Percentiles rank a stretch among this genome's conserved stretches.
Evolutionary conservation across 2,797 vertebrate species (phyloP).

Genomic region (Huso huso): DNA sequence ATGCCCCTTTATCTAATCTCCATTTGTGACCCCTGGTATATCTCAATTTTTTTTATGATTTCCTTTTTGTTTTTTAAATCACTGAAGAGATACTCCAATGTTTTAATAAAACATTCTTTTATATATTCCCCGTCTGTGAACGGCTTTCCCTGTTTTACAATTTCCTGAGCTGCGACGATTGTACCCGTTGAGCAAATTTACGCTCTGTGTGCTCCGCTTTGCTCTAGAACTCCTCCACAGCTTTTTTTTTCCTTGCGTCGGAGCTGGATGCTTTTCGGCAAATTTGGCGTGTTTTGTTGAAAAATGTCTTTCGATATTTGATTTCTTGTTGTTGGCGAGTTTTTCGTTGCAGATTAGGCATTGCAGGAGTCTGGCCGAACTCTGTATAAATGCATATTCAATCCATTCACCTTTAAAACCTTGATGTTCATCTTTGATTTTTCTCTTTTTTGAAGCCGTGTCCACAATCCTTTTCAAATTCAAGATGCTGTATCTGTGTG

Average conservation of each 20-base stretch:
- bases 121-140: constrained; percentile 12
- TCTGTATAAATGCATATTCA: too few species aligned
- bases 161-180: constrained; percentile 12
- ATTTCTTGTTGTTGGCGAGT: constrained; percentile 6
- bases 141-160: neutral
- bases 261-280: constrained; percentile 3
- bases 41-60: constrained; percentile 16
- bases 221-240: constrained; percentile 9
- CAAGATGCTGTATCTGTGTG: too few species aligned
- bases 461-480: too few species aligned
- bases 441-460: too few species aligned
- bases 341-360: constrained; percentile 15
- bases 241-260: constrained; percentile 10
- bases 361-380: constrained; percentile 5
- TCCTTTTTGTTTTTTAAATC: constrained; percentile 22
- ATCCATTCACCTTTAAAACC: too few species aligned
- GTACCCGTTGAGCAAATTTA: constrained; percentile 15
- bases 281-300: neutral
- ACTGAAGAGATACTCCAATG: constrained; percentile 12
- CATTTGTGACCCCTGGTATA: neutral
- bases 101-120: constrained; percentile 17
- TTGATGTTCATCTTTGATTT: too few species aligned
- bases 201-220: constrained; percentile 12
- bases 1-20: too few species aligned
- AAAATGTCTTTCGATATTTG: constrained; percentile 16